Evolutionary conservation across 92 coral and sea anemone species (phyloP).

Genomic region (Pocillopora meandrina): DNA sequence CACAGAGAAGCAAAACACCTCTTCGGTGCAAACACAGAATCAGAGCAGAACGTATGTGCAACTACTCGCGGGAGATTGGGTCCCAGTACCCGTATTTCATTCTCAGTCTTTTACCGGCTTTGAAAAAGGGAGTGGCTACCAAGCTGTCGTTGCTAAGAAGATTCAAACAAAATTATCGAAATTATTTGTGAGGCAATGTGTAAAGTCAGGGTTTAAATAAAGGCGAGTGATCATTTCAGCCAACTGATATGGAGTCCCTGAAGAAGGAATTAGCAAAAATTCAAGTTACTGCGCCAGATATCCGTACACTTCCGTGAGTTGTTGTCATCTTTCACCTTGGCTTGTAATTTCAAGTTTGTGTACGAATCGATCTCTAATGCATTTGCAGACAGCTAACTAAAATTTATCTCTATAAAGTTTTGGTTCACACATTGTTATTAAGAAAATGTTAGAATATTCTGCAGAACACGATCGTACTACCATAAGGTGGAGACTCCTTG

Average conservation of each 20-base stretch:
- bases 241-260: slow-evolving; percentile 67
- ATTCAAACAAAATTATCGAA: slow-evolving; percentile 19
- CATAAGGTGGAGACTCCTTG: no score
- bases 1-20: not conserved
- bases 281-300: slow-evolving; percentile 80
- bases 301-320: slow-evolving; percentile 71
- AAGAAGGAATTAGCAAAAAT: slow-evolving; percentile 88
- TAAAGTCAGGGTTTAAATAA: not conserved
- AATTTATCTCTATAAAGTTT: no score
- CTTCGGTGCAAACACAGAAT: not conserved
- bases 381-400: no score
- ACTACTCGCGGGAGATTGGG: not conserved
- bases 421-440: no score
- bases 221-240: not conserved
- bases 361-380: no score
- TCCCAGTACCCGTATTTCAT: not conserved
- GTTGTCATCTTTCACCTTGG: not conserved
- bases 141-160: slow-evolving; percentile 70
- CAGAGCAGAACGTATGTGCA: not conserved
- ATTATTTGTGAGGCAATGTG: not conserved
- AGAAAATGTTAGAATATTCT: no score
- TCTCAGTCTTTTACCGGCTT: slow-evolving; percentile 1
- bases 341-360: no score
- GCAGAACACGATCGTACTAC: no score
- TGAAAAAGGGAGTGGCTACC: slow-evolving; percentile 22